phyloP scores from a whole-genome alignment of 2,888 invertebrate species.

The Tenodera sinensis region DNA sequence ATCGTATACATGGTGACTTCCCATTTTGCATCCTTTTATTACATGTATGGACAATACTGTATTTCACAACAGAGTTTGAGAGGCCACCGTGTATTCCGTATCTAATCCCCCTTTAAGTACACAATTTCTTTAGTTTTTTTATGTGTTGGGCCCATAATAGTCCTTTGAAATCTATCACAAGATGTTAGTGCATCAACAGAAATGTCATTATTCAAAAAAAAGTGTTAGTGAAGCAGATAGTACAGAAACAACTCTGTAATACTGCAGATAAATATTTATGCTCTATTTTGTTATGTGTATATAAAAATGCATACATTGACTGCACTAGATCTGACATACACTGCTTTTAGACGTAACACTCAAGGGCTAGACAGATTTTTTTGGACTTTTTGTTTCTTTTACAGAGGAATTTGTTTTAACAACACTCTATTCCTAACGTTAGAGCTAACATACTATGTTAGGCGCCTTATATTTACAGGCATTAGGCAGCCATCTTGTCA shows the following conservation, averaged over 20 bases:
- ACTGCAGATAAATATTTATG: neutral
- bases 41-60: neutral
- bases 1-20: neutral
- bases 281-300: conserved; percentile 7
- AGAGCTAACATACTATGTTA: conserved; percentile 13
- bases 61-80: neutral
- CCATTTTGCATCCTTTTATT: neutral
- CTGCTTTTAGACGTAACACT: conserved; percentile 11
- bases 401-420: neutral
- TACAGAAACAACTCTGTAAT: neutral
- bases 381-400: neutral
- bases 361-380: conserved; percentile 9
- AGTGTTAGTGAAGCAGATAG: neutral
- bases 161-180: neutral
- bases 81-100: neutral
- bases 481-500: conserved; percentile 24
- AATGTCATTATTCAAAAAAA: conserved; percentile 28
- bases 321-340: conserved; percentile 21
- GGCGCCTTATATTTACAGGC: conserved; percentile 17
- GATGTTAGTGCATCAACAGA: conserved; percentile 32
- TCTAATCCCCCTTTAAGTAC: neutral
- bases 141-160: neutral
- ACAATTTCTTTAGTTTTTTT: neutral
- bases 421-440: conserved; percentile 14
- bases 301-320: conserved; percentile 26